Evolutionary conservation across 2,888 invertebrate genomes (phyloP), one percentile per base, ranked within the genome.

Genomic region (Alviniconcha strummeri): DNA sequence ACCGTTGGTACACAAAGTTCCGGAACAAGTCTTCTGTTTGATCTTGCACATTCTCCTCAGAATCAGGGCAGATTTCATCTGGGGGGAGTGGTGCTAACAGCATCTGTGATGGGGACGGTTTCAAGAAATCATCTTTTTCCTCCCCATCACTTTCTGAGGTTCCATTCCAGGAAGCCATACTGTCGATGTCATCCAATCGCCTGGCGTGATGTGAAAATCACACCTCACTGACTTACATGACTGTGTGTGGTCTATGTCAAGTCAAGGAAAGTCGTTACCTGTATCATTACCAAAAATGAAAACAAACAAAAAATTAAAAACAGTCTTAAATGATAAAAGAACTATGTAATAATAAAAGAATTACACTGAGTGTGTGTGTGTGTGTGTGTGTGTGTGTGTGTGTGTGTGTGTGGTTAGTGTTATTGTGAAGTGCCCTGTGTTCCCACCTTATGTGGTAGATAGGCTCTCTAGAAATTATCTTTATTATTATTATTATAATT

Each of bases 21-120:
- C 88, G 85, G 80, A 93, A 92, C 0, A 93, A 90, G 82, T 90
- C 91, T 75, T 92, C 93, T 54, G 93, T 91, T 85, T 93, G 90
- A 52, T 89, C 89, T 19, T 87, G 86, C n/a, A 93, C 93, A 88
- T 92, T 89, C 76, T 92, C 90, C 82, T 91, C 92, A 7, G 91
- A 89, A 84, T 93, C 93, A 19, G 91, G 91, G 5, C 84, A 82
- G 19, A 91, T n/a, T 15, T 85, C 82, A 7, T 86, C 83, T 36
- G 86, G 86, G 15, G 80, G 77, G 9, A 81, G 83, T 80, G 52
- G 69, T 84, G 64, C 76, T 75, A 64, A 86, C 86, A 72, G 86
- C 71, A 75, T 8, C 36, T 56, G 75, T 55, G 82, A 57, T 56
- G 74, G 7, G 11, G 81, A 60, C 6, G 81, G 81, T n/a, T 75